Evolutionary conservation across 2,113 vertebrate genomes (phyloP).

Genomic region (Oplegnathus fasciatus): DNA sequence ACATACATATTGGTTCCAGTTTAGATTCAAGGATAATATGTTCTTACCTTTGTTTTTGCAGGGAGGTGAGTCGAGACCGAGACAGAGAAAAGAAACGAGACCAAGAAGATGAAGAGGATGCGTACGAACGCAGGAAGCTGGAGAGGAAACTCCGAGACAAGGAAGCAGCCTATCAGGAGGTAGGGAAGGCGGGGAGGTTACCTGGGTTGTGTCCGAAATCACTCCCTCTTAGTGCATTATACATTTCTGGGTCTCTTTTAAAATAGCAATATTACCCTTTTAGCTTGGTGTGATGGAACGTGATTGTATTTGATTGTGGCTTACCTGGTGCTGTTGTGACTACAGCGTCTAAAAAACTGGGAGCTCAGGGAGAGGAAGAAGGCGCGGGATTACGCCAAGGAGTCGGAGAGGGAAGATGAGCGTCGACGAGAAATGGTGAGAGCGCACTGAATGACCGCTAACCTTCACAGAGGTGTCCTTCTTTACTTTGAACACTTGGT

Average conservation of each 20-base stretch:
- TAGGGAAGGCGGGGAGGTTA: conserved; percentile 54
- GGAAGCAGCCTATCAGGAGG: conserved; percentile 99
- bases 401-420: conserved; percentile 95
- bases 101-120: conserved; percentile 96
- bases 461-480: not conserved
- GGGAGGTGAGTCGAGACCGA: conserved; percentile 91
- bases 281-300: not conserved
- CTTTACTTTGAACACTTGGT: not conserved
- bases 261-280: not conserved
- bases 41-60: conserved; percentile 46
- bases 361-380: conserved; percentile 98
- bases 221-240: not conserved
- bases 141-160: conserved; percentile 97
- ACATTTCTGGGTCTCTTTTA: not conserved
- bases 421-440: conserved; percentile 94
- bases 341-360: conserved; percentile 96
- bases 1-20: not conserved
- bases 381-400: conserved; percentile 95
- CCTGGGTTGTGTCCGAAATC: not conserved
- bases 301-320: not conserved
- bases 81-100: conserved; percentile 97
- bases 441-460: not conserved
- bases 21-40: not conserved
- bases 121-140: conserved; percentile 94
- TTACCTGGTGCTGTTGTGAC: conserved; percentile 17